Evolutionary conservation across 2,797 vertebrate genomes (phyloP).

Genomic region (Onychomys leucogaster): DNA sequence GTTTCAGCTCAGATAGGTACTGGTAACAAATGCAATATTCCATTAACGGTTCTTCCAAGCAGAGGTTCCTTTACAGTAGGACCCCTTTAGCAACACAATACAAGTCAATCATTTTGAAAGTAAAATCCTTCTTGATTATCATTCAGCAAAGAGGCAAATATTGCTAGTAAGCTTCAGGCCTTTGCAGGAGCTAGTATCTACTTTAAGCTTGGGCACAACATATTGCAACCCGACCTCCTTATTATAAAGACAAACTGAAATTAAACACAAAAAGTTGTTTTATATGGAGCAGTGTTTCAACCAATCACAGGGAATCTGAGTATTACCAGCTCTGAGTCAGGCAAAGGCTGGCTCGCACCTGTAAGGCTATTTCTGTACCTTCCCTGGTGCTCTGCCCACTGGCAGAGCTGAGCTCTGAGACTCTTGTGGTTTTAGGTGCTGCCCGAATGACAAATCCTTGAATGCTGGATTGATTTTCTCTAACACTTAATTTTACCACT

Average conservation of each 20-base stretch:
- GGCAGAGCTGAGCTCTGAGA: not conserved
- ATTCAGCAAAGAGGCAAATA: not conserved
- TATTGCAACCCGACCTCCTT: not conserved
- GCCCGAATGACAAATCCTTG: not conserved
- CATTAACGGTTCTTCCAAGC: not conserved
- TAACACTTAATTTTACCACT: not conserved
- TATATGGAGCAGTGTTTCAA: fast-evolving
- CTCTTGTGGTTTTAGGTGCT: not conserved
- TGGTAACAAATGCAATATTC: not conserved
- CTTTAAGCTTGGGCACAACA: not conserved
- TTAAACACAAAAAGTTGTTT: not conserved
- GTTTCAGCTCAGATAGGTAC: not conserved
- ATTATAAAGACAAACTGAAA: not conserved
- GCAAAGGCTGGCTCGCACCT: not conserved
- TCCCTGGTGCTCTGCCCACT: not conserved
- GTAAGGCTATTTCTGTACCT: not conserved
- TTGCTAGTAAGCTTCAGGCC: not conserved
- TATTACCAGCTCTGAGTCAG: not conserved
- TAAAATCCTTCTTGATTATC: not conserved
- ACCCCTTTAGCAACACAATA: not conserved
- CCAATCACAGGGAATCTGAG: not conserved
- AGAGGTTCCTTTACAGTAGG: not conserved
- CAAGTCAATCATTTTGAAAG: not conserved
- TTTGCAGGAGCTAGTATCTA: not conserved
- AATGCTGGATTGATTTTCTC: not conserved